A percentile compares a stretch with the other conserved stretches of the same genome.
These are phyloP conservation scores for Polydrusus cervinus DNA, from an alignment of 2,888 invertebrate genomes.

Conservation along the genomic window DNA sequence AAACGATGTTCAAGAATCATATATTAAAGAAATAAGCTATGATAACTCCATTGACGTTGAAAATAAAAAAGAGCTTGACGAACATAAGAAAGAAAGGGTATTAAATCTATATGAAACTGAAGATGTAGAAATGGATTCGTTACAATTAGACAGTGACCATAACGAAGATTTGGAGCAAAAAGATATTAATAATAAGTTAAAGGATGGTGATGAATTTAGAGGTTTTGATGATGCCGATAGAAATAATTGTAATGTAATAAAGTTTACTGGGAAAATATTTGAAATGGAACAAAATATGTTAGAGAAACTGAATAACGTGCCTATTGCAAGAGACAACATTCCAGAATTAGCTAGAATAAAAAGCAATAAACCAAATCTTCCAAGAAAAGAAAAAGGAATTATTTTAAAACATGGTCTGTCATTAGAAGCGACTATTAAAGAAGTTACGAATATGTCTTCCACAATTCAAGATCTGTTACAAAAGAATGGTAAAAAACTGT, in stretches of 20 bases:
- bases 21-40: slow-evolving; percentile 7
- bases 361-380: neutral
- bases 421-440: slow-evolving; percentile 10
- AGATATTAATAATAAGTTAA: neutral
- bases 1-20: neutral
- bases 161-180: neutral
- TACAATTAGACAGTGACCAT: neutral
- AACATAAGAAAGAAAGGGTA: slow-evolving; percentile 18
- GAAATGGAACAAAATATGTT: neutral
- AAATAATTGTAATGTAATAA: slow-evolving; percentile 4
- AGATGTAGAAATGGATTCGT: slow-evolving; percentile 2
- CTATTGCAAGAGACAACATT: neutral
- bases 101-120: slow-evolving; percentile 3
- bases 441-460: slow-evolving; percentile 3
- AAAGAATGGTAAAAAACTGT: slow-evolving; percentile 40
- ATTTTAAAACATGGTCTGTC: slow-evolving; percentile 1
- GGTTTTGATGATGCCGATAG: slow-evolving; percentile 17
- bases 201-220: slow-evolving; percentile 39
- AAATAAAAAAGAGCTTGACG: neutral
- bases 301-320: neutral
- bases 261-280: neutral
- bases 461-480: slow-evolving; percentile 14
- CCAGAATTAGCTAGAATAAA: neutral
- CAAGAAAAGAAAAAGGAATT: neutral
- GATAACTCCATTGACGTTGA: slow-evolving; percentile 11